These are phyloP conservation scores for Muntiacus reevesi DNA, from an alignment of 2,113 vertebrate species.

Conservation along the genomic window DNA sequence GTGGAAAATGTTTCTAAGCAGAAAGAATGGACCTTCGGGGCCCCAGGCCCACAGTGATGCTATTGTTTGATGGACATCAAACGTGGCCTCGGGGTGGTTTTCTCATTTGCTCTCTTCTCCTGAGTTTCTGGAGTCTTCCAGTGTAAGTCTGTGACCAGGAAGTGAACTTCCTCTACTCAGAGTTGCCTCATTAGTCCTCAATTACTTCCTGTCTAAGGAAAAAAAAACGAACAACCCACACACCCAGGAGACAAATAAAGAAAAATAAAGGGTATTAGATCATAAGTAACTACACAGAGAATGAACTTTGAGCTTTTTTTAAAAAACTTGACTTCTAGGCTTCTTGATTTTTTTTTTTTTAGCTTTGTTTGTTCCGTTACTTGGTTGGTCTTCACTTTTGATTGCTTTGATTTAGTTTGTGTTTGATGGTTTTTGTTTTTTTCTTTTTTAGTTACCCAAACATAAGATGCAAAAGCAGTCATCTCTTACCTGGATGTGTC, in stretches of 20 bases:
- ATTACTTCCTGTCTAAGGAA: neutral
- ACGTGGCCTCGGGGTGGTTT: neutral
- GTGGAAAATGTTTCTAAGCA: neutral
- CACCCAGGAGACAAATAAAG: neutral
- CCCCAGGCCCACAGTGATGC: neutral
- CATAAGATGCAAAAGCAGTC: neutral
- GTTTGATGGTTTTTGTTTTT: neutral
- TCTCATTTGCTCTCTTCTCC: neutral
- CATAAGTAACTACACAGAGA: neutral
- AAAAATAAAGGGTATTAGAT: neutral
- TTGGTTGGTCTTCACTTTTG: neutral
- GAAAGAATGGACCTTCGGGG: accelerated
- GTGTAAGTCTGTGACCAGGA: neutral
- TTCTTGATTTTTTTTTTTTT: neutral
- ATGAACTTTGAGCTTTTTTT: neutral
- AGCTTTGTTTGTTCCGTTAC: neutral
- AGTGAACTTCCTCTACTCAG: neutral
- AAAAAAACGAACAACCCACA: neutral
- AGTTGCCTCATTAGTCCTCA: neutral
- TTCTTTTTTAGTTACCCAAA: neutral
- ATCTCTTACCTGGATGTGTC: too few species aligned
- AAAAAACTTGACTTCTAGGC: too few species aligned
- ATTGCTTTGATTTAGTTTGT: neutral
- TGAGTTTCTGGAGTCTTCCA: neutral
- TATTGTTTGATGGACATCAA: neutral